Percentiles rank a stretch among this genome's conserved stretches.
These are phyloP conservation scores for Noctilio leporinus DNA, from an alignment of 2,113 vertebrate species.

Conservation along the genomic window DNA sequence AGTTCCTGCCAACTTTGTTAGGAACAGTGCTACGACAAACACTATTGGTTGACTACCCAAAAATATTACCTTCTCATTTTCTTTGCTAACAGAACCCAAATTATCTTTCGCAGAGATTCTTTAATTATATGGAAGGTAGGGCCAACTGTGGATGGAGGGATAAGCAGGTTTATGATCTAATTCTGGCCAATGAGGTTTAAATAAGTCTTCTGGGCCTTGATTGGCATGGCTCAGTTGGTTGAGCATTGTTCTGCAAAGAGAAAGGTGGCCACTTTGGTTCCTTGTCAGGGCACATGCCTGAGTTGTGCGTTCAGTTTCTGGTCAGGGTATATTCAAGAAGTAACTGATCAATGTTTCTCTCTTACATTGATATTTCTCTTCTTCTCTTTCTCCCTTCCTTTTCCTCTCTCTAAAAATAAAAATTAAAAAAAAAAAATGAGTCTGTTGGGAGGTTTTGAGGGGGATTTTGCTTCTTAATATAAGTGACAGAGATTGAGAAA, in stretches of 20 bases:
- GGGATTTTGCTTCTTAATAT: neutral
- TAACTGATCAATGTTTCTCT: too few relatives aligned
- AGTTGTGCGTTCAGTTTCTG: too few relatives aligned
- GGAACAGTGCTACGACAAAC: neutral
- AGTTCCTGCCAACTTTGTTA: neutral
- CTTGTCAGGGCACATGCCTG: too few relatives aligned
- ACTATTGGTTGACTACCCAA: neutral
- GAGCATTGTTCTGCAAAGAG: too few relatives aligned
- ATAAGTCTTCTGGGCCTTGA: neutral
- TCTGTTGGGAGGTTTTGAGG: neutral
- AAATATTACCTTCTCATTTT: neutral
- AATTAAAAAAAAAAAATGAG: neutral
- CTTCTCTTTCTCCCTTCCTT: too few relatives aligned
- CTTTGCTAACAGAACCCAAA: neutral
- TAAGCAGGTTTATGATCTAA: neutral
- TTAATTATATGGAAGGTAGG: neutral
- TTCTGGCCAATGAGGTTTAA: neutral
- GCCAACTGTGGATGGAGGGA: neutral
- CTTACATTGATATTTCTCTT: too few relatives aligned
- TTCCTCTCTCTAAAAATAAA: too few relatives aligned
- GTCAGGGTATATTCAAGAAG: too few relatives aligned
- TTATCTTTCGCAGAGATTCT: neutral
- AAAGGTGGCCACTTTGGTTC: too few relatives aligned
- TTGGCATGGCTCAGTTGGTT: too few relatives aligned
- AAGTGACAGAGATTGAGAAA: neutral